Evolutionary conservation across 53 echinoderm and acorn worm species (phyloP).

Genomic region (Stichopus horrens): DNA sequence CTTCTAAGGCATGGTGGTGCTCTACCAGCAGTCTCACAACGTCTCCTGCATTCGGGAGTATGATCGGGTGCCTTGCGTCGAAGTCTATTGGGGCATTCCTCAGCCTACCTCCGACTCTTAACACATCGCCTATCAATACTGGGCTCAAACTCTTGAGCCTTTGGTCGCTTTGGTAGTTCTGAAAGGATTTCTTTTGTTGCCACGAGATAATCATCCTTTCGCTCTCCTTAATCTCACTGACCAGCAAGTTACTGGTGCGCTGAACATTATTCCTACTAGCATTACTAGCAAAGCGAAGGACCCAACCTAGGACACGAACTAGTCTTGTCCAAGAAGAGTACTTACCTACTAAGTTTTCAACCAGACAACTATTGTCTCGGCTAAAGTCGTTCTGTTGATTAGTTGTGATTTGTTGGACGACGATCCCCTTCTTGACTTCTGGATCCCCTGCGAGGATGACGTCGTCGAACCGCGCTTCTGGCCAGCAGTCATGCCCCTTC

Average conservation of each 20-base stretch:
- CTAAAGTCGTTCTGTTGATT: not conserved
- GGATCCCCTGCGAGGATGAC: not conserved
- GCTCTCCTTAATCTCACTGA: slow-evolving; percentile 45
- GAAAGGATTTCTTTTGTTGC: slow-evolving; percentile 36
- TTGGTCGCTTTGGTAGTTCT: slow-evolving; percentile 37
- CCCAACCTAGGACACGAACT: slow-evolving; percentile 35
- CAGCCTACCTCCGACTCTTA: slow-evolving; percentile 48
- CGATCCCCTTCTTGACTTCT: slow-evolving; percentile 24
- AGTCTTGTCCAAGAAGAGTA: slow-evolving; percentile 21
- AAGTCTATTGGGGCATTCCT: slow-evolving; percentile 25
- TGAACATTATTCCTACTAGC: not conserved
- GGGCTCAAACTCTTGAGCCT: slow-evolving; percentile 39
- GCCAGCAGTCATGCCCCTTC: not conserved
- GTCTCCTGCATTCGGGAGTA: slow-evolving; percentile 30
- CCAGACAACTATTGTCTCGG: not conserved
- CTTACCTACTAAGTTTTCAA: not conserved
- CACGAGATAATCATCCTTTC: slow-evolving; percentile 22
- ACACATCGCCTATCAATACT: slow-evolving; percentile 4
- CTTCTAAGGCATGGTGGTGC: slow-evolving; percentile 14
- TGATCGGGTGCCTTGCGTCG: slow-evolving; percentile 17
- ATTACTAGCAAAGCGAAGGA: slow-evolving; percentile 18
- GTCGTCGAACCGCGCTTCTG: not conserved
- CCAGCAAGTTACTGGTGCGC: slow-evolving; percentile 20
- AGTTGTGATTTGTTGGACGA: not conserved
- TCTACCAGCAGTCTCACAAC: slow-evolving; percentile 17